Conservation (phyloP, 2,113 vertebrate genomes). For the Morone saxatilis region DNA sequence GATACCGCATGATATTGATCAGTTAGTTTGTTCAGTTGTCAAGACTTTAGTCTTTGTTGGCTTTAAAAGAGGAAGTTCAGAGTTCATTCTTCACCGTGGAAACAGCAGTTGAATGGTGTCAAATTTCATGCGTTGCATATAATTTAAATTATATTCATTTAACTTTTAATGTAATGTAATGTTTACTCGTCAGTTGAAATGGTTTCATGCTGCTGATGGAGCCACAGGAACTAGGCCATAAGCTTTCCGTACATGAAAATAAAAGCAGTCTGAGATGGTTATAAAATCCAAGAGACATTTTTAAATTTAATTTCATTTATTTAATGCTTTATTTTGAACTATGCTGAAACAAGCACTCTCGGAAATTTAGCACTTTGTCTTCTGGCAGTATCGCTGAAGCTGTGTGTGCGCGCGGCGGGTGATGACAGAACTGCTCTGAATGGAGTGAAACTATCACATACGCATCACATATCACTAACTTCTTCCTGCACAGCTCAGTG, state of each 20-base stretch:
- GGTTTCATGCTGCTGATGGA: neutral
- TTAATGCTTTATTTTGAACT: constrained; percentile 68
- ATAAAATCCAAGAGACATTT: constrained; percentile 48
- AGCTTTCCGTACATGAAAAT: constrained; percentile 19
- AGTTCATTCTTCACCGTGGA: neutral
- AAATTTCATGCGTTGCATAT: neutral
- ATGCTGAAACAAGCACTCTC: constrained; percentile 64
- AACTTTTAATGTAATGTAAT: neutral
- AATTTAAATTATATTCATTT: neutral
- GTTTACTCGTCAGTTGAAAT: constrained; percentile 29
- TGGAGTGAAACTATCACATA: constrained; percentile 40
- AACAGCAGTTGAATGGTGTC: neutral
- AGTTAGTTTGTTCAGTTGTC: neutral
- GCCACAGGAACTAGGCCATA: constrained; percentile 9
- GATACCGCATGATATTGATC: neutral
- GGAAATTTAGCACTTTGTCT: constrained; percentile 69
- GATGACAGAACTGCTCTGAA: constrained; percentile 48
- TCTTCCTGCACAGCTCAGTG: constrained; percentile 20
- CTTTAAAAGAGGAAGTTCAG: neutral
- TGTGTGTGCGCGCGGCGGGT: neutral
- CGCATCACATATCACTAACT: constrained; percentile 35
- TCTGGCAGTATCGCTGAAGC: constrained; percentile 29
- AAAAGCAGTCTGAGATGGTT: constrained; percentile 22
- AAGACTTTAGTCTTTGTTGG: neutral
- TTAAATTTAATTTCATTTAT: constrained; percentile 42